Evolutionary conservation across 2,888 invertebrate genomes (phyloP).

Genomic region (Apamea anceps): DNA sequence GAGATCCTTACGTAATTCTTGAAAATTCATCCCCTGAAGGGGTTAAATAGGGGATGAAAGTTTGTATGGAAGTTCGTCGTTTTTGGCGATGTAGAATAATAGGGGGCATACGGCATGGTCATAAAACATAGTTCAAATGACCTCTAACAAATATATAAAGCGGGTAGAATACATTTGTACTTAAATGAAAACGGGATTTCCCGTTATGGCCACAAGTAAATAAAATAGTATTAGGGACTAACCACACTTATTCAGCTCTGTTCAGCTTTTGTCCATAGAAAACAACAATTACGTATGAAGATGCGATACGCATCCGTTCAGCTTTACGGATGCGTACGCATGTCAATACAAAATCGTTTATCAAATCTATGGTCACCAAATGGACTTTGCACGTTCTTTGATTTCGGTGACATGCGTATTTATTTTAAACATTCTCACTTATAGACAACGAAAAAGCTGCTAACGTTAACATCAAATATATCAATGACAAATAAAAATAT

Average conservation of each 20-base stretch:
- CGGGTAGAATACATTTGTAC: background rate
- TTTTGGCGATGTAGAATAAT: background rate
- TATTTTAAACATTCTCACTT: slow-evolving; percentile 20
- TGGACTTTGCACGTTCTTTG: slow-evolving; percentile 8
- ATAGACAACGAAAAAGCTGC: background rate
- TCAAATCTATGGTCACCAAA: background rate
- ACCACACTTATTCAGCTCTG: too few species aligned
- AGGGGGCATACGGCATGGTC: background rate
- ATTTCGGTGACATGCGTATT: slow-evolving; percentile 7
- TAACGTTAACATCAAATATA: slow-evolving; percentile 35
- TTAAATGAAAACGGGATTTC: background rate
- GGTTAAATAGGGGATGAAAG: too few species aligned
- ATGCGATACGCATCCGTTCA: too few species aligned
- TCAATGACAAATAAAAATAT: slow-evolving; percentile 31
- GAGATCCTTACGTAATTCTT: too few species aligned
- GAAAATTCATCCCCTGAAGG: too few species aligned
- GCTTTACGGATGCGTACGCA: too few species aligned
- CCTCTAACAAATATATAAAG: background rate
- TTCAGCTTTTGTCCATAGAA: too few species aligned
- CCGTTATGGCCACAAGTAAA: background rate
- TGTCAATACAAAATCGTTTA: too few species aligned
- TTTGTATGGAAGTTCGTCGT: background rate
- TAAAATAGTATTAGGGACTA: background rate
- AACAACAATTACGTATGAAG: too few species aligned
- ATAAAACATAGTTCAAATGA: too few species aligned